phyloP scores from a whole-genome alignment of 2,113 vertebrate genomes.

The Clarias magur region DNA sequence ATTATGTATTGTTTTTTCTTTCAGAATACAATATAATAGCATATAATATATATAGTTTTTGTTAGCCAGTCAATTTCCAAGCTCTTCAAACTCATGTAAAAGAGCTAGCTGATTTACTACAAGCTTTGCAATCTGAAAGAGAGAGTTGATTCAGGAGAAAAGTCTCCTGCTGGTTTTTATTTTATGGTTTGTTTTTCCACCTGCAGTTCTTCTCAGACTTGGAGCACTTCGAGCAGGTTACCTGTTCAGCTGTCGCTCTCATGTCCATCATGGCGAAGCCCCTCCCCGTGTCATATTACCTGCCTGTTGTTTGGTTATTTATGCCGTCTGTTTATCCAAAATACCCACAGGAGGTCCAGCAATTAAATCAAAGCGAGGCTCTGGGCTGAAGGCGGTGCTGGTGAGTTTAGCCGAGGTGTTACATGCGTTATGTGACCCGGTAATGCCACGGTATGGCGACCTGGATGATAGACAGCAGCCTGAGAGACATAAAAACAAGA shows the following conservation, averaged over 20 bases:
- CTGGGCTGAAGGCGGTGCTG: conserved; percentile 59
- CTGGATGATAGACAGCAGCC: conserved; percentile 38
- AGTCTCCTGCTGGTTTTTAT: background rate
- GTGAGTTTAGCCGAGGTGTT: conserved; percentile 42
- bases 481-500: background rate
- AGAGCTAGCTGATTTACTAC: background rate
- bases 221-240: conserved; percentile 39
- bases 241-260: conserved; percentile 71
- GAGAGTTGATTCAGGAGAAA: background rate
- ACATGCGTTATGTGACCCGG: conserved; percentile 40
- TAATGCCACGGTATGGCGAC: conserved; percentile 31
- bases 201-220: conserved; percentile 26
- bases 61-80: background rate
- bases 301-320: conserved; percentile 77
- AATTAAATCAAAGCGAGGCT: conserved; percentile 68
- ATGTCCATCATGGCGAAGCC: conserved; percentile 58
- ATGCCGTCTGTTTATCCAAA: conserved; percentile 73
- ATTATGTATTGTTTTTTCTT: background rate
- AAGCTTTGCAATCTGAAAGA: background rate
- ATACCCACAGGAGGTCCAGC: conserved; percentile 67
- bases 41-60: background rate
- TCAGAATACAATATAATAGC: background rate
- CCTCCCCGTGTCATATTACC: conserved; percentile 69
- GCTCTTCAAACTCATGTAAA: background rate
- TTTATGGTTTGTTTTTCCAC: conserved; percentile 4